A percentile compares a stretch with the other conserved stretches of the same genome.
Evolutionary conservation across 2,888 invertebrate species (phyloP).

Genomic region (Acanthococcus lagerstroemiae): DNA sequence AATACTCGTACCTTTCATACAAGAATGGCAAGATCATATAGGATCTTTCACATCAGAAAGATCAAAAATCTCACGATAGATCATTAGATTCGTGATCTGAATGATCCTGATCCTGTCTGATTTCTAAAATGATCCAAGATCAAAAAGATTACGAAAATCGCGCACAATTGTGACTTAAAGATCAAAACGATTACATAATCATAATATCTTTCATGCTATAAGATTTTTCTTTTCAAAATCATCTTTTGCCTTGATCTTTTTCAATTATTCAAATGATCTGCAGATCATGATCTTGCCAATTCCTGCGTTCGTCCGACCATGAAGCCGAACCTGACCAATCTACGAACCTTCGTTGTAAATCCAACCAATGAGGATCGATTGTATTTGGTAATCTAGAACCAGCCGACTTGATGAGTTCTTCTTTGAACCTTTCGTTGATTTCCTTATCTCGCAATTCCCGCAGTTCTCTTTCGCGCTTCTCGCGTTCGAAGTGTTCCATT

Average conservation of each 20-base stretch:
- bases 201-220: no score
- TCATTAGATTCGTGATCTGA: no score
- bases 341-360: constrained; percentile 67
- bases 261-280: no score
- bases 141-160: no score
- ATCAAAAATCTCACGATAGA: no score
- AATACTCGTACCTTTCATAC: constrained; percentile 10
- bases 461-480: constrained; percentile 56
- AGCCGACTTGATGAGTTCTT: constrained; percentile 71
- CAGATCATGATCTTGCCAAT: no score
- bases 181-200: not conserved
- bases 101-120: no score
- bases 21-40: not conserved
- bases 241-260: no score
- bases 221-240: no score
- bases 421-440: constrained; percentile 74
- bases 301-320: not conserved
- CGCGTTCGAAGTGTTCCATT: constrained; percentile 60
- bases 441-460: constrained; percentile 66
- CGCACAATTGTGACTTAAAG: not conserved
- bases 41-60: no score
- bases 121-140: no score
- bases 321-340: no score
- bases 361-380: constrained; percentile 58
- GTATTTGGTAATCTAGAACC: constrained; percentile 45